phyloP scores from a whole-genome alignment of 2,113 vertebrate species.

The Pluvialis apricaria region DNA sequence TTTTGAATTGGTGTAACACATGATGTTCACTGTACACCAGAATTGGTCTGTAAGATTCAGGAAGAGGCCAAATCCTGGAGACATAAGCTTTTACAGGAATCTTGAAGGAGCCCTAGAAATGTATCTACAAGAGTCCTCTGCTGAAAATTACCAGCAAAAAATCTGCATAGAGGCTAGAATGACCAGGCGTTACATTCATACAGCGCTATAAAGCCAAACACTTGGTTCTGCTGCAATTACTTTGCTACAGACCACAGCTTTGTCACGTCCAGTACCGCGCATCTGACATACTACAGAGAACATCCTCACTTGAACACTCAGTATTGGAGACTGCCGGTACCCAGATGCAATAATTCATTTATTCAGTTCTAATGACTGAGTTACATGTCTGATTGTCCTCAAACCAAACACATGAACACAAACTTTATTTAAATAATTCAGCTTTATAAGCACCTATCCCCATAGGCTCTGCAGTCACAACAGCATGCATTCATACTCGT shows the following conservation, averaged over 20 bases:
- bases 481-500: too few relatives aligned
- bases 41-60: background rate
- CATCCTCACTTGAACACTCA: background rate
- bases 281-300: background rate
- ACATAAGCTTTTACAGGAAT: background rate
- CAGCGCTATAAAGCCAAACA: background rate
- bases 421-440: background rate
- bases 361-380: rapidly evolving
- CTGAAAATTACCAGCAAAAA: background rate
- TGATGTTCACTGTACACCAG: background rate
- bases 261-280: rapidly evolving
- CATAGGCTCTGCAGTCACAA: background rate
- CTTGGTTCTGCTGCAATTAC: background rate
- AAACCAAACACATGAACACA: background rate
- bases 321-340: rapidly evolving
- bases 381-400: background rate
- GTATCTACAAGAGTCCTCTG: background rate
- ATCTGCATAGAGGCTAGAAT: background rate
- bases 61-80: background rate
- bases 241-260: background rate
- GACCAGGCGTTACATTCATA: background rate
- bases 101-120: background rate
- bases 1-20: background rate
- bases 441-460: background rate
- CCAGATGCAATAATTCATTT: background rate